These are phyloP conservation scores for Tetraneura akinire DNA, from an alignment of 1,140 invertebrate genomes.

Conservation along the genomic window DNA sequence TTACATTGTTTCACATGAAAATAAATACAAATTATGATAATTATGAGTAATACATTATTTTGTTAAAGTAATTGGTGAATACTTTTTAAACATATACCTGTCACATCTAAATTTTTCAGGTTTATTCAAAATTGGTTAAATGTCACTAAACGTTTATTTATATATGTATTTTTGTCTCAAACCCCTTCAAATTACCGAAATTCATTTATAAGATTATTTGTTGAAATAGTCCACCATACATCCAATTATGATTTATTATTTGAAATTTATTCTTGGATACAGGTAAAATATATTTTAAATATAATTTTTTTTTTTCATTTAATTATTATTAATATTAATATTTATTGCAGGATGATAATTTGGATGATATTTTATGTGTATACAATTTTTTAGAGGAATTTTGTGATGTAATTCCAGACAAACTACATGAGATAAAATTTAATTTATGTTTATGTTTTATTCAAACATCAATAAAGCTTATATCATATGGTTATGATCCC, in stretches of 20 bases:
- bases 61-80: neutral
- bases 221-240: neutral
- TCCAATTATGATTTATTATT: slow-evolving; percentile 42
- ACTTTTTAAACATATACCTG: neutral
- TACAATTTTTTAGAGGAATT: slow-evolving; percentile 26
- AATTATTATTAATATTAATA: neutral
- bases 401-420: neutral
- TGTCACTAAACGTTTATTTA: slow-evolving; percentile 25
- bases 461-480: slow-evolving; percentile 10
- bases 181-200: neutral
- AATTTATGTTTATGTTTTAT: slow-evolving; percentile 43
- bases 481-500: slow-evolving; percentile 11
- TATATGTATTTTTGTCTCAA: slow-evolving; percentile 32
- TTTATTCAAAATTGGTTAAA: slow-evolving; percentile 21
- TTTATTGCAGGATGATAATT: slow-evolving; percentile 19
- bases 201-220: slow-evolving; percentile 26
- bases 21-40: slow-evolving; percentile 7
- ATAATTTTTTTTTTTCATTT: neutral
- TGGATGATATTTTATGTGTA: slow-evolving; percentile 17
- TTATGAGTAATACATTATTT: slow-evolving; percentile 17
- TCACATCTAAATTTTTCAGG: neutral
- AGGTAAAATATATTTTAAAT: slow-evolving; percentile 16
- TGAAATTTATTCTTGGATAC: slow-evolving; percentile 45
- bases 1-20: slow-evolving; percentile 5
- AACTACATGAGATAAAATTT: slow-evolving; percentile 16